Evolutionary conservation across 1,140 invertebrate genomes (phyloP), one percentile per base, ranked within the genome.

Genomic region (Caerostris extrusa): DNA sequence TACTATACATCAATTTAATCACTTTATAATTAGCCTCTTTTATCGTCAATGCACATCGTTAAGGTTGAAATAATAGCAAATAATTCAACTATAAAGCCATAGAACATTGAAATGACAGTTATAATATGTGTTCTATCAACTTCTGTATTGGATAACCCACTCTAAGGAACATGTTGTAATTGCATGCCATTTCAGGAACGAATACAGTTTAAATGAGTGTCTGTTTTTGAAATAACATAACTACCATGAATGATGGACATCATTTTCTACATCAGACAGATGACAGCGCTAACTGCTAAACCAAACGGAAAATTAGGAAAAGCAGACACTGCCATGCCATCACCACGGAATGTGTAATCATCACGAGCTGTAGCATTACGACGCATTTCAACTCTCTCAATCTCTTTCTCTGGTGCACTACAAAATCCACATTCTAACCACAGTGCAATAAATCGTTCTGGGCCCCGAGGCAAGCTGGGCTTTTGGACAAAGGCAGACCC

Each of bases 301-400:
- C 71, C 71, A 77, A 77, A 77, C 34, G 71, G 71, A 77, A 77
- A 77, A 77, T 77, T 77, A 77, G 19, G 7, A 77, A 50, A 77
- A 50, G 71, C 71, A 77, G 34, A 34, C 34, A 34, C 0, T 34
- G 34, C 2, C 34, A 34, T 34, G 34, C 50, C 53, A n/a, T 67
- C 12, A 34, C 19, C 71, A 53, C 71, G 53, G 71, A 77, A 77
- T 77, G 71, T 77, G 71, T 77, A 77, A 77, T 53, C 71, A 77
- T 77, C 71, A 77, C 71, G 50, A 77, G 53, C 71, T 53, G 50
- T 77, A 77, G 19, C 71, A 53, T 77, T 50, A 50, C 53, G 71
- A 77, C 71, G 50, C 71, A 77, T 77, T 77, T 77, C 10, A 14
- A 67, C 34, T 34, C 34, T 34, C 34, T 34, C 34, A 1, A 34